phyloP scores from a whole-genome alignment of 1,140 invertebrate genomes.

The Tribolium madens region DNA sequence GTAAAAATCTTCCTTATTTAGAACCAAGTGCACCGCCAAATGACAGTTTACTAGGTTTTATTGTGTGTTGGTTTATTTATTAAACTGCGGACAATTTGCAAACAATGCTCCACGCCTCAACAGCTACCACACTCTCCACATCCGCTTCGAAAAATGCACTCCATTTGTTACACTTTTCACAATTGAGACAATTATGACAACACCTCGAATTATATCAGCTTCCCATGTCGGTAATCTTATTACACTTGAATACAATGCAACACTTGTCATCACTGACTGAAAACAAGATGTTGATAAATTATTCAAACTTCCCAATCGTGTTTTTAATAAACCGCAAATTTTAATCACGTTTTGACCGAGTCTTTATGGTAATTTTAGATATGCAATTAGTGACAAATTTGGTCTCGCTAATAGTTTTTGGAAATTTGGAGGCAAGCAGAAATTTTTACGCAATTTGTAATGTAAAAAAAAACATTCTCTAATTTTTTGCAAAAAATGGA shows the following conservation, averaged over 20 bases:
- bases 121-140: conserved; percentile 31
- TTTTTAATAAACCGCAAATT: too few relatives aligned
- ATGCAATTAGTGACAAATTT: too few relatives aligned
- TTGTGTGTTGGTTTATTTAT: conserved; percentile 16
- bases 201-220: neutral
- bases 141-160: conserved; percentile 20
- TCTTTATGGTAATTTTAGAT: too few relatives aligned
- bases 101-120: conserved; percentile 32
- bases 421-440: too few relatives aligned
- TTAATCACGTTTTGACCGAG: too few relatives aligned
- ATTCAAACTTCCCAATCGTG: too few relatives aligned
- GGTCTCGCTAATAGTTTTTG: too few relatives aligned
- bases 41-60: conserved; percentile 15
- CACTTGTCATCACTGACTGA: conserved; percentile 22
- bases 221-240: conserved; percentile 5
- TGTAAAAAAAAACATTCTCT: too few relatives aligned
- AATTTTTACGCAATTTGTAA: too few relatives aligned
- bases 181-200: conserved; percentile 17
- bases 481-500: too few relatives aligned
- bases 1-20: conserved; percentile 25
- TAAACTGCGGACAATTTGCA: conserved; percentile 23
- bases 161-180: conserved; percentile 24
- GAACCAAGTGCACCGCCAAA: conserved; percentile 12
- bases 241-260: conserved; percentile 23
- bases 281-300: neutral